Base-by-base conservation (phyloP, 2,888 invertebrate genomes). In the Conistra vaccinii region DNA sequence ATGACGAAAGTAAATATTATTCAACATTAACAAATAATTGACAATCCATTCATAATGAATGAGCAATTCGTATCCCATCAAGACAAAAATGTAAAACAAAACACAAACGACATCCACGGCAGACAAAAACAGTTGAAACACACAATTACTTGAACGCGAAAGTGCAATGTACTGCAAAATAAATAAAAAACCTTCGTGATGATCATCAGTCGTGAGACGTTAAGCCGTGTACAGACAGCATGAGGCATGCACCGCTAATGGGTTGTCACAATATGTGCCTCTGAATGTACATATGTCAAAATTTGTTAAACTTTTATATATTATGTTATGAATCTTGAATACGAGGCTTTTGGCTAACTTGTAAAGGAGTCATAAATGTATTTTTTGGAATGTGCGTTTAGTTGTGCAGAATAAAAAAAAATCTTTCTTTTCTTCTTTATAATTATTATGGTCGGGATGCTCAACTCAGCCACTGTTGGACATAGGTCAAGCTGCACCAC, bases 101-200 rank as follows among this genome's bases (percentile, higher is more conserved):
- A 76, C 32, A 60, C 23, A 60, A 76, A 12, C 69, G 10, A 51
- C 51, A 14, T 35, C 29, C 57, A 81, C 12, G 1, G 45, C 68
- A 10, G 42, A 32, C 42, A 81, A 81, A 84, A 77, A 65, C 61
- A 53, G 20, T 57, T 57, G 29, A 66, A 68, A 60, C 58, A 69
- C 51, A 69, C 60, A 80, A 78, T 85, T 84, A 87, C 23, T 60
- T 53, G 73, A 87, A 73, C 84, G 78, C 74, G 78, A 86, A 87
- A 86, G 86, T 85, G 76, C 78, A 87, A 71, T 73, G 71, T 75
- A 71, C 72, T 76, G 69, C 60, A 62, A 82, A 80, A 85, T 55
- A 73, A 80, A 53, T 53, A 87, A 80, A 48, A 71, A 45, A 39
- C 6, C 39, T 57, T 69, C 69, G 67, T 84, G 73, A 81, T 76